Evolutionary conservation across 2,797 vertebrate species (phyloP).

Genomic region (Chaunax sp.): DNA sequence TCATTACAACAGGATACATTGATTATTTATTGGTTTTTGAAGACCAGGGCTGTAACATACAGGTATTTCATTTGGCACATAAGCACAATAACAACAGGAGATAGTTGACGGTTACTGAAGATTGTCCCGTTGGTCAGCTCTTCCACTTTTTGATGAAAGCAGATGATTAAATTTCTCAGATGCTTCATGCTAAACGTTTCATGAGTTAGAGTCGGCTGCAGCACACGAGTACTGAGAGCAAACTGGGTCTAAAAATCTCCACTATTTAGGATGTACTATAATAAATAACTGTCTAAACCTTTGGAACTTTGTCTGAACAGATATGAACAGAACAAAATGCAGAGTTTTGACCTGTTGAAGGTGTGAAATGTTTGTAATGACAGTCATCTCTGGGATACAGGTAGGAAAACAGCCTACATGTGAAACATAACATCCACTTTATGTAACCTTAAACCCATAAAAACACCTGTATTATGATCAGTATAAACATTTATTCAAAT

Average conservation of each 20-base stretch:
- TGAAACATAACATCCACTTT: no score
- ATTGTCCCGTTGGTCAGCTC: neutral
- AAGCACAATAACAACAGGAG: constrained; percentile 24
- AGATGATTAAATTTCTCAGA: neutral
- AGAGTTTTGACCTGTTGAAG: neutral
- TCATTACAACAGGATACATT: constrained; percentile 10
- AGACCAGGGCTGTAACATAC: neutral
- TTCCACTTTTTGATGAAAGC: neutral
- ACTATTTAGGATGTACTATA: no score
- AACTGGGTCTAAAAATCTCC: neutral
- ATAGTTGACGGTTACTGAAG: neutral
- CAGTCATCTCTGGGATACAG: neutral
- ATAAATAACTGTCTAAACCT: no score
- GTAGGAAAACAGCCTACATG: no score
- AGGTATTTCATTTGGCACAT: neutral
- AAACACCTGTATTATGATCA: no score
- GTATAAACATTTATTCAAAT: no score
- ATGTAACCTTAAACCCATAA: no score
- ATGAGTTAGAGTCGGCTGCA: neutral
- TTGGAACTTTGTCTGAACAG: no score
- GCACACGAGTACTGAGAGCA: neutral
- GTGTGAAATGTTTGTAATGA: neutral
- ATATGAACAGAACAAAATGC: neutral
- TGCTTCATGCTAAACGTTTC: neutral
- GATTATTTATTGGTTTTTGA: neutral